These are phyloP conservation scores for Pachyrhynchus sulphureomaculatus DNA, from an alignment of 1,140 invertebrate species.

Conservation along the genomic window DNA sequence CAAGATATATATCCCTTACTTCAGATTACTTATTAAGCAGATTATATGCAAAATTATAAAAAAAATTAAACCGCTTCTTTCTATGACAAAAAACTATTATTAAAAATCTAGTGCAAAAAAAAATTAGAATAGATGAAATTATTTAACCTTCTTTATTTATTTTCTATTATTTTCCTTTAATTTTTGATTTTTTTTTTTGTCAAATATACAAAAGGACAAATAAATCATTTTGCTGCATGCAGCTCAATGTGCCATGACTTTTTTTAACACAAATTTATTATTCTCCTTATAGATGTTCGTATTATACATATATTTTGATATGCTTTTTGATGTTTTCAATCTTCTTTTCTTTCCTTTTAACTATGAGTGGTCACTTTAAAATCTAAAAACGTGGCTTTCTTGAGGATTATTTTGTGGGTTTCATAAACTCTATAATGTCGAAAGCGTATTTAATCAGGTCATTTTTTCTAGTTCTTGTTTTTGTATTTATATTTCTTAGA, in stretches of 20 bases:
- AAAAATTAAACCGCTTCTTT: no score
- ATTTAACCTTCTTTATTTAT: no score
- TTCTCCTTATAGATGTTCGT: no score
- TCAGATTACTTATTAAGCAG: no score
- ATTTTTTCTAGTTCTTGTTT: neutral
- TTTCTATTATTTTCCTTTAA: no score
- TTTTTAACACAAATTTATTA: conserved; percentile 12
- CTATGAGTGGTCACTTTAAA: conserved; percentile 50
- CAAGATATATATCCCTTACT: no score
- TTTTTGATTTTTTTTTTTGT: no score
- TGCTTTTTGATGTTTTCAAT: conserved; percentile 33
- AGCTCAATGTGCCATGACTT: conserved; percentile 46
- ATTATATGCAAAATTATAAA: no score
- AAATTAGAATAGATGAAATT: no score
- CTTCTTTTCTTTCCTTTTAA: conserved; percentile 37
- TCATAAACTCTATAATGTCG: conserved; percentile 5
- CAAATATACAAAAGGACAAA: neutral
- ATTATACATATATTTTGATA: conserved; percentile 30
- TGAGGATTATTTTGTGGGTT: conserved; percentile 7
- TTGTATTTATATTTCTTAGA: no score
- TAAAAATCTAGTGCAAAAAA: no score
- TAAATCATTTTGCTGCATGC: conserved; percentile 35
- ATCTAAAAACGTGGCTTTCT: conserved; percentile 25
- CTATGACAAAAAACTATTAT: no score
- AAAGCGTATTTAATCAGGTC: neutral